phyloP scores from a whole-genome alignment of 2,113 vertebrate genomes.

The Bostrychus sinensis region DNA sequence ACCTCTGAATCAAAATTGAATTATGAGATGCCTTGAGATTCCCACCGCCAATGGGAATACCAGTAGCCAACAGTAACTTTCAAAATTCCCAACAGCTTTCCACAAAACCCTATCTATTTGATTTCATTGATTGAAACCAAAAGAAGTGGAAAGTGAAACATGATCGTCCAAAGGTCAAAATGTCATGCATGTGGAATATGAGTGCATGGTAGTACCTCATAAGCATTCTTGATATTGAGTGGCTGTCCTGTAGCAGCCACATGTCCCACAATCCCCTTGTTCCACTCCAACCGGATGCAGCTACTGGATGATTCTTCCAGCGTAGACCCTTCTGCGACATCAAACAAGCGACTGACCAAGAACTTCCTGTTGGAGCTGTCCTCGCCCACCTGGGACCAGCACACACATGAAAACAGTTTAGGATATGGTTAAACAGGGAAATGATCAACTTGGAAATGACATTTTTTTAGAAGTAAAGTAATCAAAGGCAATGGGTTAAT shows the following conservation, averaged over 20 bases:
- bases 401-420: conserved; percentile 10
- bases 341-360: conserved; percentile 92
- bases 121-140: conserved; percentile 3
- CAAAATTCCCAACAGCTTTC: background rate
- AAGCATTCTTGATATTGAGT: conserved; percentile 95
- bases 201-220: conserved; percentile 83
- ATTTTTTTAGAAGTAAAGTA: background rate
- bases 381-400: conserved; percentile 81
- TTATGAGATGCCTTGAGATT: too few species aligned
- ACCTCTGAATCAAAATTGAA: too few species aligned
- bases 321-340: conserved; percentile 95
- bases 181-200: background rate
- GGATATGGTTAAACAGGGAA: conserved; percentile 2
- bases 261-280: conserved; percentile 97
- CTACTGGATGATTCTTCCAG: conserved; percentile 93
- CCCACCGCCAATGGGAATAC: background rate
- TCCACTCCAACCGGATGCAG: conserved; percentile 95
- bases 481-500: background rate
- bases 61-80: background rate
- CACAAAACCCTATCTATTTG: background rate
- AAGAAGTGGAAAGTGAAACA: background rate
- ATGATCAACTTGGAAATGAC: background rate
- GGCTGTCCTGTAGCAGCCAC: conserved; percentile 92
- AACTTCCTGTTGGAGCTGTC: conserved; percentile 97
- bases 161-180: background rate